These are phyloP conservation scores for Lycodopsis pacificus DNA, from an alignment of 2,797 vertebrate species.

Conservation along the genomic window DNA sequence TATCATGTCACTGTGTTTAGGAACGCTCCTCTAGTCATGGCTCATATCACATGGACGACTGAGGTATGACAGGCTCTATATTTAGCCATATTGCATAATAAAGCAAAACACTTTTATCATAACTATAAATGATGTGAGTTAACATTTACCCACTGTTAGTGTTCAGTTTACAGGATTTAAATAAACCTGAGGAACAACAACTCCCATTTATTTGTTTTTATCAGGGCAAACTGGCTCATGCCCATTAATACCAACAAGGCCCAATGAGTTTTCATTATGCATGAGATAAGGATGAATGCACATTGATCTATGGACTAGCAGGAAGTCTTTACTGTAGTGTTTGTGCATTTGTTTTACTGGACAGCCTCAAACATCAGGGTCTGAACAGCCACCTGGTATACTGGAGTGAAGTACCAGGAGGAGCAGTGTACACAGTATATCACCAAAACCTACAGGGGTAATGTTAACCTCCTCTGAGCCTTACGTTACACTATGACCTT, in stretches of 20 bases:
- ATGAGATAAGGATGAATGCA: conserved; percentile 30
- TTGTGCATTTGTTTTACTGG: conserved; percentile 28
- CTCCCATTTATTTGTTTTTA: background rate
- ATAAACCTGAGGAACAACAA: background rate
- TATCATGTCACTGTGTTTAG: conserved; percentile 31
- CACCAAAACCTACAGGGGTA: background rate
- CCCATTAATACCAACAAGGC: conserved; percentile 15
- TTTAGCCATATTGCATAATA: background rate
- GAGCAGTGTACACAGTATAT: conserved; percentile 15
- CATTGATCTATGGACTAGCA: conserved; percentile 31
- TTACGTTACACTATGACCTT: conserved; percentile 2
- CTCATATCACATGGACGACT: background rate
- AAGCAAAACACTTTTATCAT: background rate
- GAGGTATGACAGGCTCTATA: background rate
- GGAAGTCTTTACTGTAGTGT: conserved; percentile 14
- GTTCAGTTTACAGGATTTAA: background rate
- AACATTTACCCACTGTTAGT: background rate
- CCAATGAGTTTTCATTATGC: conserved; percentile 45
- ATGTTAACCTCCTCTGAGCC: background rate
- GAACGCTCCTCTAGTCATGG: conserved; percentile 2
- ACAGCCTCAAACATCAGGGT: conserved; percentile 43
- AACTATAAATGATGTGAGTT: background rate
- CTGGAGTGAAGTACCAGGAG: conserved; percentile 17
- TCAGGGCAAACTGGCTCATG: background rate
- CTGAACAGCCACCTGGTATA: conserved; percentile 55